These are phyloP conservation scores for Idaea aversata DNA, from an alignment of 2,888 invertebrate genomes.

Conservation along the genomic window DNA sequence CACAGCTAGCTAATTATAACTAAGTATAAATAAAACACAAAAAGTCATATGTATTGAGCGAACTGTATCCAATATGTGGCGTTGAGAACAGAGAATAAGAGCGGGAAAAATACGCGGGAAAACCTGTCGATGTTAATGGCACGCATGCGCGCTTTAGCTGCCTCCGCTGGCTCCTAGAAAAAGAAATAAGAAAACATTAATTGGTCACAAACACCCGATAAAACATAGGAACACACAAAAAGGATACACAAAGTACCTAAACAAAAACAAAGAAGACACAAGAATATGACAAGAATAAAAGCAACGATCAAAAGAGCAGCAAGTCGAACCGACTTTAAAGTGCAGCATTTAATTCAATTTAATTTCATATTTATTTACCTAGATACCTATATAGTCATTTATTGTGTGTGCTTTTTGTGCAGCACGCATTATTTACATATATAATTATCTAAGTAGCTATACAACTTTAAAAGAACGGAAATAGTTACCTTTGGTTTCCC, in stretches of 20 bases:
- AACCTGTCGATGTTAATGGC: constrained; percentile 93
- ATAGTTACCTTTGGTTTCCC: constrained; percentile 74
- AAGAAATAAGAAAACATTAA: not conserved
- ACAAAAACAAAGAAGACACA: too few relatives aligned
- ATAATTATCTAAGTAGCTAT: too few relatives aligned
- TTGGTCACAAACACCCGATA: too few relatives aligned
- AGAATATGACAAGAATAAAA: too few relatives aligned
- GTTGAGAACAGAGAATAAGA: constrained; percentile 92
- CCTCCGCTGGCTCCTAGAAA: constrained; percentile 68
- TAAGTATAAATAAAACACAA: not conserved
- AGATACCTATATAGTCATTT: too few relatives aligned
- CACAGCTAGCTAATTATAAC: not conserved
- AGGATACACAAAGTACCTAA: too few relatives aligned
- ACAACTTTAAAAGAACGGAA: constrained; percentile 5
- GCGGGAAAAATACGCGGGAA: constrained; percentile 93
- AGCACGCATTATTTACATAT: not conserved
- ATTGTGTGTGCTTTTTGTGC: not conserved
- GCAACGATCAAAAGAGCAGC: too few relatives aligned
- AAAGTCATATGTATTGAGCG: constrained; percentile 72
- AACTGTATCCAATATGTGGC: constrained; percentile 94
- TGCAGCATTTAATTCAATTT: too few relatives aligned
- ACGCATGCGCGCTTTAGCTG: constrained; percentile 62
- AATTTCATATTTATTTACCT: too few relatives aligned
- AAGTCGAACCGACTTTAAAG: too few relatives aligned
- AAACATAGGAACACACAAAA: too few relatives aligned